Percentiles rank a stretch among this genome's conserved stretches.
These are phyloP conservation scores for Pachypanchax playfairii DNA, from an alignment of 2,113 vertebrate species.

Conservation along the genomic window DNA sequence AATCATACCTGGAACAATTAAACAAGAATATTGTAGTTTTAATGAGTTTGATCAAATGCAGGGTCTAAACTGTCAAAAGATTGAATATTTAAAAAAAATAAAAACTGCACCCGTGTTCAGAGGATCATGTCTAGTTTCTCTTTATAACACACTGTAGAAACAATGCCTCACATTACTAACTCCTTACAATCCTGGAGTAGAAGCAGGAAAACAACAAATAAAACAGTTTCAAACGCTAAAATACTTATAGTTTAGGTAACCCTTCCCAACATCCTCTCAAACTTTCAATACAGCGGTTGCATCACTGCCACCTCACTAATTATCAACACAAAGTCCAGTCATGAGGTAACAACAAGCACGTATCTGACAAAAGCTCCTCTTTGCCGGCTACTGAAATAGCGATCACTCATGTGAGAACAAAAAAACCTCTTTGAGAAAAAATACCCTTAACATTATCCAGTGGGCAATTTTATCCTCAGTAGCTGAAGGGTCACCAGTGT, in stretches of 20 bases:
- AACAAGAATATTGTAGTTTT: neutral
- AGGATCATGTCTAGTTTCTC: neutral
- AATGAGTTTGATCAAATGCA: neutral
- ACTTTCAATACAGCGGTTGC: too few relatives aligned
- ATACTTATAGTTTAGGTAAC: too few relatives aligned
- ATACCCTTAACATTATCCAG: slow-evolving; percentile 1
- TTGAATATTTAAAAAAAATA: neutral
- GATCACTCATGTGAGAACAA: neutral
- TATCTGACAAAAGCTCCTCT: slow-evolving; percentile 8
- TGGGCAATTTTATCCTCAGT: neutral
- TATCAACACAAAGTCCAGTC: too few relatives aligned
- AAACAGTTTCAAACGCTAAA: too few relatives aligned
- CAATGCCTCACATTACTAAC: too few relatives aligned
- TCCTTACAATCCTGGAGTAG: neutral
- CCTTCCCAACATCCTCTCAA: too few relatives aligned
- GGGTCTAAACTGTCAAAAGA: neutral
- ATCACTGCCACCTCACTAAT: too few relatives aligned
- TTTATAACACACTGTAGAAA: neutral
- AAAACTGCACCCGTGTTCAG: neutral
- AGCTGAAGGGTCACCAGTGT: slow-evolving; percentile 9
- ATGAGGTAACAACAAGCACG: neutral
- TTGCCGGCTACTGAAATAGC: slow-evolving; percentile 9
- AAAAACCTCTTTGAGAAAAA: neutral
- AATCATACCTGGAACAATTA: neutral
- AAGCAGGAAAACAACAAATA: neutral